Conservation (phyloP, 37 sponge, comb jelly and placozoan genomes). For the Theonella swinhoei region DNA sequence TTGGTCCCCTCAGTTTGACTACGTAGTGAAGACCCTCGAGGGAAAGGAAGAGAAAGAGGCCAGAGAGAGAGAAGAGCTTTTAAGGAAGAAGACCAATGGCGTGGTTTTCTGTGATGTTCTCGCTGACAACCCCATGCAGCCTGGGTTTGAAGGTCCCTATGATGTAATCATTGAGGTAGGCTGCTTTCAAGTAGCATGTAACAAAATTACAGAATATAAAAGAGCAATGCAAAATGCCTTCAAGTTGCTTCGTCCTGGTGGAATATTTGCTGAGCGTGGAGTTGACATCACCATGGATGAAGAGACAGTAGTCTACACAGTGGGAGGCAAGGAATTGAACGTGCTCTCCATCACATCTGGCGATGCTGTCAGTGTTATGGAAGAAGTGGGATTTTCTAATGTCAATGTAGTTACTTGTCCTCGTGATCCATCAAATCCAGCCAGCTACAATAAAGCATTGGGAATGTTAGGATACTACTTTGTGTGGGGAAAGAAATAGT, state of each 20-base stretch:
- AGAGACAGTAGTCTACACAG: too few species aligned
- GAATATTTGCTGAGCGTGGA: too few species aligned
- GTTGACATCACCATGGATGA: too few species aligned
- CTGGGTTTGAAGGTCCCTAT: neutral
- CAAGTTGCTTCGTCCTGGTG: too few species aligned
- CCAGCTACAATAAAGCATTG: too few species aligned
- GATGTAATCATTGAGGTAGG: neutral
- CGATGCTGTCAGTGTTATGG: neutral
- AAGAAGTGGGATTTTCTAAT: neutral
- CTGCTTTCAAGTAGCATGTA: neutral
- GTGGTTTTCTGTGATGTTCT: neutral
- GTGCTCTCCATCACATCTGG: too few species aligned
- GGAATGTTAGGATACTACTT: too few species aligned
- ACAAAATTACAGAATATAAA: too few species aligned
- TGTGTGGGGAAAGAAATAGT: too few species aligned
- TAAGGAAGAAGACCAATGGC: neutral
- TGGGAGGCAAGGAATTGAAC: too few species aligned
- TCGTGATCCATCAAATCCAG: too few species aligned
- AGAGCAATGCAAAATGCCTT: neutral
- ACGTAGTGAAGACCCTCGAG: conserved; percentile 13
- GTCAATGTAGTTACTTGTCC: neutral
- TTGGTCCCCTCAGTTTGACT: too few species aligned
- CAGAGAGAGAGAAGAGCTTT: neutral
- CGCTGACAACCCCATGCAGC: neutral
- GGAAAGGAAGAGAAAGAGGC: conserved; percentile 13